phyloP scores from a whole-genome alignment of 2,797 vertebrate genomes.

The Leucoraja ocellata region DNA sequence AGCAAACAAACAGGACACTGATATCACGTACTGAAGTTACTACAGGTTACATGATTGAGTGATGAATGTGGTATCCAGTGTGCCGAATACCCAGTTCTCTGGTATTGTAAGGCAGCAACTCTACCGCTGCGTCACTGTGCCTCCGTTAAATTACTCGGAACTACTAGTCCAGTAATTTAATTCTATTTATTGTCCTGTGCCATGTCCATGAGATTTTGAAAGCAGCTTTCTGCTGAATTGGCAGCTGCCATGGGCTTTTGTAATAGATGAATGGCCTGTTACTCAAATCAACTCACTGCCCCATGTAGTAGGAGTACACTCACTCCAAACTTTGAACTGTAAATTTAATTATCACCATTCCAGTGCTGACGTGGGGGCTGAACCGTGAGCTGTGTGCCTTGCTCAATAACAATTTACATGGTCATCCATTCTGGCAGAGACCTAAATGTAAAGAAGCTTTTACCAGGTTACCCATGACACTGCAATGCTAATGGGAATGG shows the following conservation, averaged over 20 bases:
- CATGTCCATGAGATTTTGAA: not conserved
- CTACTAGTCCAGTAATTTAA: no score
- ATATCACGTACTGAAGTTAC: no score
- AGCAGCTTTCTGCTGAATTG: not conserved
- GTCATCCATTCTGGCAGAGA: not conserved
- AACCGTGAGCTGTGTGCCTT: not conserved
- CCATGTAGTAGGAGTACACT: not conserved
- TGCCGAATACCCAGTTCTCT: no score
- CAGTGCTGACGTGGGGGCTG: not conserved
- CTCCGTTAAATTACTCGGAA: no score
- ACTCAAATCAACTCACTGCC: not conserved
- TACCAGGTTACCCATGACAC: not conserved
- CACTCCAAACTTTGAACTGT: not conserved
- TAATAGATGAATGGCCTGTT: not conserved
- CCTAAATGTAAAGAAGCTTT: not conserved
- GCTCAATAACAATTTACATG: not conserved
- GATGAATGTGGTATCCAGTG: no score
- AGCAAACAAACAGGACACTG: no score
- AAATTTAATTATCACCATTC: not conserved
- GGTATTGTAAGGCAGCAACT: no score
- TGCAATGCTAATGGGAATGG: no score
- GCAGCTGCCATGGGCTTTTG: not conserved
- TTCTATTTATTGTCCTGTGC: not conserved
- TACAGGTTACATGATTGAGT: no score
- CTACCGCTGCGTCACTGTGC: no score